Evolutionary conservation across 2,797 vertebrate genomes (phyloP).

Genomic region (Rousettus madagascariensis): DNA sequence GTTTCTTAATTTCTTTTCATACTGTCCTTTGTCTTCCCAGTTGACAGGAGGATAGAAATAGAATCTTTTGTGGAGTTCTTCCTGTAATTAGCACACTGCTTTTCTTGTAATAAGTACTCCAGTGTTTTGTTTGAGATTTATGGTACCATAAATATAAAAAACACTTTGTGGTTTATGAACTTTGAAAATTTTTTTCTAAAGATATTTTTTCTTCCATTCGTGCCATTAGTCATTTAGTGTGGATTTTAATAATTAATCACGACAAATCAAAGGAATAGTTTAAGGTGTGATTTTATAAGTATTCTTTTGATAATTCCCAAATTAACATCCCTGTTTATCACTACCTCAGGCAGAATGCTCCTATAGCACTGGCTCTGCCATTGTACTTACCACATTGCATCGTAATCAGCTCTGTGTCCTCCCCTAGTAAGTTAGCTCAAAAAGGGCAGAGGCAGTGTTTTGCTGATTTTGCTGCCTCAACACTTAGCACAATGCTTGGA

Average conservation of each 20-base stretch:
- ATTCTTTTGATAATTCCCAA: not conserved
- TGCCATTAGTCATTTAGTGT: not conserved
- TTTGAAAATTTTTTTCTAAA: not conserved
- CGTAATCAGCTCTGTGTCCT: not conserved
- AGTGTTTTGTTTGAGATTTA: not conserved
- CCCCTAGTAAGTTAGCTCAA: not conserved
- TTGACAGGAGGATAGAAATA: not conserved
- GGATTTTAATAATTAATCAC: not conserved
- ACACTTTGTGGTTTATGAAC: not conserved
- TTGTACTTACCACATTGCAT: not conserved
- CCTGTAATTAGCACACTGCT: not conserved
- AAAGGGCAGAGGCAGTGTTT: not conserved
- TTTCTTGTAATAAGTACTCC: not conserved
- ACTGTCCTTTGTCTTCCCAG: not conserved
- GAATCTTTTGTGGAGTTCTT: not conserved
- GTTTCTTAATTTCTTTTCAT: slow-evolving; percentile 2
- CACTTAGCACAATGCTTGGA: not conserved
- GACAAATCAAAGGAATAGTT: not conserved
- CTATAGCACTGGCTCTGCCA: not conserved
- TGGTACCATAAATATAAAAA: slow-evolving; percentile 1
- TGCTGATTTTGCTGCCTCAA: not conserved
- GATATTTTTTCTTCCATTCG: not conserved
- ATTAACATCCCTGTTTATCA: not conserved
- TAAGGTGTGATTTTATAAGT: not conserved
- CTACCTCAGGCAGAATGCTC: not conserved